phyloP scores from a whole-genome alignment of 2,888 invertebrate genomes.

The Syritta pipiens region DNA sequence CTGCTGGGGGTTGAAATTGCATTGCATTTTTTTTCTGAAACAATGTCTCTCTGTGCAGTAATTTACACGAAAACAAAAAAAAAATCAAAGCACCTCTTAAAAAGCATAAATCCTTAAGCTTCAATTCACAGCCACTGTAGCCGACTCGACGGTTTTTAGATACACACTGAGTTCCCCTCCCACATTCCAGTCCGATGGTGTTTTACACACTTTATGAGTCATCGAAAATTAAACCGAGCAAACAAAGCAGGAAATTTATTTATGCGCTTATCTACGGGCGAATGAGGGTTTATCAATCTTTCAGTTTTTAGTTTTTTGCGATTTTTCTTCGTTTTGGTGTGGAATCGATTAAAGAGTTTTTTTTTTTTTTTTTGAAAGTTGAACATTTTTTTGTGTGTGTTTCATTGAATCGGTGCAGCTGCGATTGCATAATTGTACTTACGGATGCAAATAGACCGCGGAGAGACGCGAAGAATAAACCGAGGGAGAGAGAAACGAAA shows the following conservation, averaged over 20 bases:
- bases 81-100: background rate
- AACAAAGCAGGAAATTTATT: conserved; percentile 55
- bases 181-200: no score
- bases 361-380: conserved; percentile 45
- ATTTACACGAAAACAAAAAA: conserved; percentile 36
- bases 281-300: conserved; percentile 60
- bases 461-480: background rate
- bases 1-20: conserved; percentile 21
- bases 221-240: conserved; percentile 24
- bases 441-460: conserved; percentile 55
- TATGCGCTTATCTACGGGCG: conserved; percentile 50
- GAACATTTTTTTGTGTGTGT: conserved; percentile 22
- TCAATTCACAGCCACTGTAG: conserved; percentile 19
- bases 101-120: conserved; percentile 38
- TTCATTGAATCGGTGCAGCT: conserved; percentile 43
- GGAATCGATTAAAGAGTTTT: conserved; percentile 47
- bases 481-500: background rate
- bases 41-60: conserved; percentile 12
- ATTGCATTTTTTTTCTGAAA: conserved; percentile 13
- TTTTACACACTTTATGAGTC: conserved; percentile 35
- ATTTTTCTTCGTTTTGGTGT: background rate
- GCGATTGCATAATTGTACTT: conserved; percentile 59
- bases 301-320: background rate
- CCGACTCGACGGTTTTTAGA: no score
- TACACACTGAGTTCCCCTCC: no score